These are phyloP conservation scores for Sarcophaga caerulescens DNA, from an alignment of 2,888 invertebrate species.

Conservation along the genomic window DNA sequence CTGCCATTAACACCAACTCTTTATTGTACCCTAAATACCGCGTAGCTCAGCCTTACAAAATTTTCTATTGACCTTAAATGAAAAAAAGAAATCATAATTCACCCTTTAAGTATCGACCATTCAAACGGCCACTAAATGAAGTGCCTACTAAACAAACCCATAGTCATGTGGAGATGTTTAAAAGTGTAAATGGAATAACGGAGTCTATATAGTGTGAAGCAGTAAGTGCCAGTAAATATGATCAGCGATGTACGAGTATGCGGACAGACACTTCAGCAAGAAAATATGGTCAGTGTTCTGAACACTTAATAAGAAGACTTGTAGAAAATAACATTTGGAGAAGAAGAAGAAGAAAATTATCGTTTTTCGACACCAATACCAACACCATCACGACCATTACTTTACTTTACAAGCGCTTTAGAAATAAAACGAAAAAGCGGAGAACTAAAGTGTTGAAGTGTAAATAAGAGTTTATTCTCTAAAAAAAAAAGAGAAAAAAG, in stretches of 20 bases:
- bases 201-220: no score
- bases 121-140: slow-evolving; percentile 37
- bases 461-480: slow-evolving; percentile 46
- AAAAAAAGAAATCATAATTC: slow-evolving; percentile 49
- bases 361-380: slow-evolving; percentile 39
- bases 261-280: slow-evolving; percentile 61
- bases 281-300: slow-evolving; percentile 65
- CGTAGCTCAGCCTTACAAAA: not conserved
- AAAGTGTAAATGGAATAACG: not conserved
- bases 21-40: no score
- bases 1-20: no score
- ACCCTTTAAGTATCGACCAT: slow-evolving; percentile 38
- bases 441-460: slow-evolving; percentile 54
- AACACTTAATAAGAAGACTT: slow-evolving; percentile 51
- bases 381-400: slow-evolving; percentile 30
- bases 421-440: not conserved
- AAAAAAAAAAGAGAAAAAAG: not conserved
- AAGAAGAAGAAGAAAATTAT: slow-evolving; percentile 36
- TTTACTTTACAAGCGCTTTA: not conserved
- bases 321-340: slow-evolving; percentile 18
- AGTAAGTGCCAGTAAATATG: not conserved
- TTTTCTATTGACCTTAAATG: not conserved
- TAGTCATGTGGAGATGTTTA: slow-evolving; percentile 22
- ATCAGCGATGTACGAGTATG: not conserved
- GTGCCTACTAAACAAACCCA: slow-evolving; percentile 30